Conservation (phyloP, 2,888 invertebrate genomes). For the Amblyjoppa proteus region DNA sequence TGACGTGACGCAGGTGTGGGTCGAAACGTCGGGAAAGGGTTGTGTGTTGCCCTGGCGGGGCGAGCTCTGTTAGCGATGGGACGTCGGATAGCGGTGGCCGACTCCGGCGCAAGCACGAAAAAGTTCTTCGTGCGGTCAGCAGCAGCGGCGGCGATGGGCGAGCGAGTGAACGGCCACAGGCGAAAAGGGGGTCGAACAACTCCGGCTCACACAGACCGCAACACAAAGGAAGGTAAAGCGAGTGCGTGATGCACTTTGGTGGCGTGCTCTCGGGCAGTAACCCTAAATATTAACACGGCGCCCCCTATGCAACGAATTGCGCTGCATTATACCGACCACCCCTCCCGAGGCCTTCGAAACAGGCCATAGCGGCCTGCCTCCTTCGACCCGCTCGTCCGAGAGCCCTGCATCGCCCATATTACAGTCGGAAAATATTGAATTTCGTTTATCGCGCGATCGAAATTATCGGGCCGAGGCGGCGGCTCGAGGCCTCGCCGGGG, state of each 20-base stretch:
- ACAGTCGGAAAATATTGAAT: constrained; percentile 80
- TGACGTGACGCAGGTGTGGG: neutral
- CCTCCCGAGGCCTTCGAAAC: constrained; percentile 42
- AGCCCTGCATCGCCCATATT: constrained; percentile 69
- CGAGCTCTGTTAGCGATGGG: constrained; percentile 21
- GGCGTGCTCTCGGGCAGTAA: constrained; percentile 80
- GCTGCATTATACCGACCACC: constrained; percentile 76
- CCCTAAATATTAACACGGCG: constrained; percentile 81
- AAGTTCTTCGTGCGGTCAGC: constrained; percentile 50
- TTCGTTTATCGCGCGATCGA: constrained; percentile 78
- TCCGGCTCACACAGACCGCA: constrained; percentile 67
- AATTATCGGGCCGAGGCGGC: constrained; percentile 73
- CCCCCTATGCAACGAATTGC: constrained; percentile 76
- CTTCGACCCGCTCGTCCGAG: constrained; percentile 21
- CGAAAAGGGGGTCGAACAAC: constrained; percentile 63
- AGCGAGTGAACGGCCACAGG: constrained; percentile 47
- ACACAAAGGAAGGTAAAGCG: constrained; percentile 60
- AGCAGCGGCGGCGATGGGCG: constrained; percentile 43
- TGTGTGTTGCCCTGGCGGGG: constrained; percentile 4
- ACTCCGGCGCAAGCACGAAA: constrained; percentile 49
- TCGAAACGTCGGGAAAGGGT: constrained; percentile 5
- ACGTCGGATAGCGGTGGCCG: constrained; percentile 32
- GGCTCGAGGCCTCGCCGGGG: constrained; percentile 1
- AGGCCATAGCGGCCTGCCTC: constrained; percentile 42
- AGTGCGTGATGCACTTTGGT: constrained; percentile 80